Conservation (phyloP, 2,888 invertebrate genomes). For the Apomyelois bistriatella region DNA sequence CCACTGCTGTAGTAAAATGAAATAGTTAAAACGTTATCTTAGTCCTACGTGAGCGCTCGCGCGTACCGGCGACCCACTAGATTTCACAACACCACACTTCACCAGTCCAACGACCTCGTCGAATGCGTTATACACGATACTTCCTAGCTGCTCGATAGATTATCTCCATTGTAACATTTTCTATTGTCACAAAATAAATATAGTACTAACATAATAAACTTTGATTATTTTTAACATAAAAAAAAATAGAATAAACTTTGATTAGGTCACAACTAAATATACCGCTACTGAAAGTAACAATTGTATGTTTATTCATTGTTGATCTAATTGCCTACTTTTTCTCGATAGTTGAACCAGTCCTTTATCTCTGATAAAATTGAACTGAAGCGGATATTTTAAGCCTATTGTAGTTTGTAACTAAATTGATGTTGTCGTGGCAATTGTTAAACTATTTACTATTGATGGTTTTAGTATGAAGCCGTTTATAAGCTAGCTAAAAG, state of each 20-base stretch:
- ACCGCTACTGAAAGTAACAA: not conserved
- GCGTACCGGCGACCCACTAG: slow-evolving; percentile 25
- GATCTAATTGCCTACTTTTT: slow-evolving; percentile 1
- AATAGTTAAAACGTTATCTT: slow-evolving; percentile 18
- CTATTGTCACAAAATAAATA: not conserved
- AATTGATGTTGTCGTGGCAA: not conserved
- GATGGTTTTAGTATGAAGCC: no score
- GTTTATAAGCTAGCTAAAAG: no score
- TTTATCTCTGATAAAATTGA: not conserved
- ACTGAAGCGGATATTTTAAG: not conserved
- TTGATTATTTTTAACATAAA: no score
- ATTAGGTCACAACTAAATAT: not conserved
- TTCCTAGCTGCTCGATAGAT: slow-evolving; percentile 30
- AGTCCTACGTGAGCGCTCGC: slow-evolving; percentile 34
- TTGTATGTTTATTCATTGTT: not conserved
- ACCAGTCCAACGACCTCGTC: slow-evolving; percentile 48
- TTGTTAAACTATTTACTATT: no score
- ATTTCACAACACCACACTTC: slow-evolving; percentile 35
- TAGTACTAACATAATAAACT: not conserved
- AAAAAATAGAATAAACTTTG: not conserved
- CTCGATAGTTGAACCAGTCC: not conserved
- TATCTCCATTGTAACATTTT: slow-evolving; percentile 17
- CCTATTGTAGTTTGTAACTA: not conserved
- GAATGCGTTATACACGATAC: slow-evolving; percentile 39
- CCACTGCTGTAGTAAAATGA: not conserved